Base-by-base conservation (phyloP, 2,797 vertebrate genomes). In the Muraenolepis orangiensis region DNA sequence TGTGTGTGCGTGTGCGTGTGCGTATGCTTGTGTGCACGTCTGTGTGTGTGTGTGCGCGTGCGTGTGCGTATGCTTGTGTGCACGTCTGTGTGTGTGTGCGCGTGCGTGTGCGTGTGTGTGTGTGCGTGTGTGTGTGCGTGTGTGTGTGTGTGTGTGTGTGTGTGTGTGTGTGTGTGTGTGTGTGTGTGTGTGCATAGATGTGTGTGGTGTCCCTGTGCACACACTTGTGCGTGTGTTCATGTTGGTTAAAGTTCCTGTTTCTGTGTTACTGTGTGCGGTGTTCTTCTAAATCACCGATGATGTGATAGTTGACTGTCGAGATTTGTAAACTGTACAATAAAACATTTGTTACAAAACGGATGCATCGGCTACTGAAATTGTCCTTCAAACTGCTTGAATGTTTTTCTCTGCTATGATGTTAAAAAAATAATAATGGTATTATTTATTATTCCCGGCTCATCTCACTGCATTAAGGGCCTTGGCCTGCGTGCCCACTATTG, bases 281-380 rank as follows among this genome's bases (percentile, higher is more conserved):
- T 81, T 81, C 80, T 81, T 82, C 80, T 86, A 85, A 84, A 79
- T 88, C 88, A 91, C 86, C 81, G 71, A 79, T 88, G 71, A 79
- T 88, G 86, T 88, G 88, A 90, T 81, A 79, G 57, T 77, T 80
- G n/a, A n/a, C 72, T 89, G 73, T 82, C 40, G 40, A 81, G 75
- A 81, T 90, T 92, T 90, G 86, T 88, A 84, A 90, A 91, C 67
- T 74, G 77, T 81, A 73, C 76, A 90, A 88, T 91, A 91, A 92
- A 92, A 87, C 69, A 84, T 91, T 91, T 91, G 85, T 84, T 88
- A 86, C 57, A 77, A 85, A 84, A 80, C 57, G 16, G 16, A 29
- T 16, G 13, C 28, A 28, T 30, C 4, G 14, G 20, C 16, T 64
- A 1, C 23, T 26, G 8, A 26, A 12, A 26, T 11, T 64, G 57